Evolutionary conservation across 2,797 vertebrate species (phyloP).

Genomic region (Enteromius mattozi): DNA sequence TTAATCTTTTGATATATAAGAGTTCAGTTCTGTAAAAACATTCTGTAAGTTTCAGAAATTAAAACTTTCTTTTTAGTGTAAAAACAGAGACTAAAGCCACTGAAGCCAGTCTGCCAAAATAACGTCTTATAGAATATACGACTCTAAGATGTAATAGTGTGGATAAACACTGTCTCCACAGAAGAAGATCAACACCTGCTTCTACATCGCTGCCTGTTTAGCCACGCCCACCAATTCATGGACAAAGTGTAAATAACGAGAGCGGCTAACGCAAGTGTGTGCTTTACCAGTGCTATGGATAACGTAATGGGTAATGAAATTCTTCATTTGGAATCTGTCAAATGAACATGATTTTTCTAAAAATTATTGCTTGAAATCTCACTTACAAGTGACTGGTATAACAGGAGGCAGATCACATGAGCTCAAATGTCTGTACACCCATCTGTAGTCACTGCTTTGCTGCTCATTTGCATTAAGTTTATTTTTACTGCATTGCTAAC

Average conservation of each 20-base stretch:
- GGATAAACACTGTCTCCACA: neutral
- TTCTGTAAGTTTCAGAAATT: too few species aligned
- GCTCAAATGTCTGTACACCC: neutral
- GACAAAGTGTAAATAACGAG: too few species aligned
- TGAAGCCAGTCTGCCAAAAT: too few species aligned
- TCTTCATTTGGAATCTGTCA: neutral
- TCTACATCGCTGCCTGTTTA: too few species aligned
- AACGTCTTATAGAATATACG: rapidly evolving
- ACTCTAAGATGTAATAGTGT: too few species aligned
- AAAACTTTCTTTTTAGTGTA: too few species aligned
- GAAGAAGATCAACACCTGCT: neutral
- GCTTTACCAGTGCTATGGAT: neutral
- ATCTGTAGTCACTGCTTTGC: neutral
- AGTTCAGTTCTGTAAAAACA: neutral
- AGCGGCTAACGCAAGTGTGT: neutral
- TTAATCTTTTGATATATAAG: neutral
- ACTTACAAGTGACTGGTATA: neutral
- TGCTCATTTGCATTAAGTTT: constrained; percentile 12
- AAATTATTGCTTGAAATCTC: neutral
- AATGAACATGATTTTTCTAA: neutral
- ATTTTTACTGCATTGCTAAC: neutral
- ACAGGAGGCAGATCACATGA: neutral
- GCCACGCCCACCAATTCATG: too few species aligned
- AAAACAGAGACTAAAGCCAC: too few species aligned
- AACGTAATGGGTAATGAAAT: neutral